phyloP scores from a whole-genome alignment of 2,888 invertebrate genomes.

The Tethea ocularis region DNA sequence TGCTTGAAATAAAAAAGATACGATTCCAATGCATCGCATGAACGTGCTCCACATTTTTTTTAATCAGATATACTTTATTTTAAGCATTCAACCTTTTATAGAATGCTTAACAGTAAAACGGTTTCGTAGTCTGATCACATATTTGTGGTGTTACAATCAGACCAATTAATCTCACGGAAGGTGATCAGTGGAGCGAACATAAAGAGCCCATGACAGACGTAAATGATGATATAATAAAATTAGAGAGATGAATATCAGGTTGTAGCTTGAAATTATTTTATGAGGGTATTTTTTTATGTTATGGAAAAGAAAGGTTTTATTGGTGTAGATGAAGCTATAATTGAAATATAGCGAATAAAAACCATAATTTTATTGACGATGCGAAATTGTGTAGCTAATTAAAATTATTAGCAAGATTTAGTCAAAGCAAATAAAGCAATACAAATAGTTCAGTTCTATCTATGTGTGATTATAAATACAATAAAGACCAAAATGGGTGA shows the following conservation, averaged over 20 bases:
- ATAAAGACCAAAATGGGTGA: background rate
- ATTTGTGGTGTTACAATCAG: conserved; percentile 39
- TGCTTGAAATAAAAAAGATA: conserved; percentile 12
- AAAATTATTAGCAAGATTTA: background rate
- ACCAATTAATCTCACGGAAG: conserved; percentile 41
- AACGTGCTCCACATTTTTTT: conserved; percentile 31
- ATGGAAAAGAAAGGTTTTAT: background rate
- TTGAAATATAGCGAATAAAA: background rate
- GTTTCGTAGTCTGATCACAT: conserved; percentile 39
- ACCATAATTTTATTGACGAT: background rate
- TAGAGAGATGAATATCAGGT: conserved; percentile 17
- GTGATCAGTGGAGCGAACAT: conserved; percentile 19
- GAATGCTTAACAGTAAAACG: conserved; percentile 23
- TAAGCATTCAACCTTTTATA: conserved; percentile 23
- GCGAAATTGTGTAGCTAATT: background rate
- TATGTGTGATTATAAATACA: background rate
- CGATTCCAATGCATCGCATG: conserved; percentile 36
- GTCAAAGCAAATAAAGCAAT: background rate
- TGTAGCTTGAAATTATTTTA: conserved; percentile 13
- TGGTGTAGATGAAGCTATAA: background rate
- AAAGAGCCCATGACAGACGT: conserved; percentile 25
- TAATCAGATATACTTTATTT: conserved; percentile 23
- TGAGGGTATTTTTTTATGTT: background rate
- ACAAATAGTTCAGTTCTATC: background rate
- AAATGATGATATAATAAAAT: conserved; percentile 41